phyloP scores from a whole-genome alignment of 2,797 vertebrate genomes.

The Florisuga fusca region DNA sequence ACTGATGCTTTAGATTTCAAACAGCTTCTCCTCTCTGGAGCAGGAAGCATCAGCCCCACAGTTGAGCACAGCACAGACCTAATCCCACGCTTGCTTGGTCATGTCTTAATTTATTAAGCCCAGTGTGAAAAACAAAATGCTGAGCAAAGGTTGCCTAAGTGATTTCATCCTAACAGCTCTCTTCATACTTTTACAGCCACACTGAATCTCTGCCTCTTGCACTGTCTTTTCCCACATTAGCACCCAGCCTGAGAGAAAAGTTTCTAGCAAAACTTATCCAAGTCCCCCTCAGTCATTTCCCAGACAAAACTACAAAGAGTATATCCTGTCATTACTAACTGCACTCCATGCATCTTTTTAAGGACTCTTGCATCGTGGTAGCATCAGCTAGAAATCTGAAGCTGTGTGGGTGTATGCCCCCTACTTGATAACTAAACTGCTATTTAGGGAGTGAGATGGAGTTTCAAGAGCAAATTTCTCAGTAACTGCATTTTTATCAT shows the following conservation, averaged over 20 bases:
- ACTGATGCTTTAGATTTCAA: background rate
- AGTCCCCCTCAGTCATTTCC: fast-evolving
- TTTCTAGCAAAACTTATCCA: background rate
- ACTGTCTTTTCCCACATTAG: background rate
- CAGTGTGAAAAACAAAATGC: background rate
- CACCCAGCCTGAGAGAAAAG: background rate
- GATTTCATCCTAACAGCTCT: background rate
- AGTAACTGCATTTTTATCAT: background rate
- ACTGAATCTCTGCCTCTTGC: background rate
- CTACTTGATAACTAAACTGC: background rate
- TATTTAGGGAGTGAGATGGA: background rate
- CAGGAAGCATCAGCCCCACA: background rate
- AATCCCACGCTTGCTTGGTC: background rate
- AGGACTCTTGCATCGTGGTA: background rate
- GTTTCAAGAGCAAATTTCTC: background rate
- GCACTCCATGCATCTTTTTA: background rate
- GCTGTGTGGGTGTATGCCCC: background rate
- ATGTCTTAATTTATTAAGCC: background rate
- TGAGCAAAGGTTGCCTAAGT: background rate
- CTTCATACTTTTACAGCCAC: background rate
- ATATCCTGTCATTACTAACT: background rate
- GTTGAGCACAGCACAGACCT: background rate
- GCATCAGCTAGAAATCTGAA: background rate
- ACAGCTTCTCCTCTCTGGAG: background rate
- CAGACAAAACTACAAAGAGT: background rate